Evolutionary conservation across 2,888 invertebrate genomes (phyloP).

Genomic region (Mactromeris polynyma): DNA sequence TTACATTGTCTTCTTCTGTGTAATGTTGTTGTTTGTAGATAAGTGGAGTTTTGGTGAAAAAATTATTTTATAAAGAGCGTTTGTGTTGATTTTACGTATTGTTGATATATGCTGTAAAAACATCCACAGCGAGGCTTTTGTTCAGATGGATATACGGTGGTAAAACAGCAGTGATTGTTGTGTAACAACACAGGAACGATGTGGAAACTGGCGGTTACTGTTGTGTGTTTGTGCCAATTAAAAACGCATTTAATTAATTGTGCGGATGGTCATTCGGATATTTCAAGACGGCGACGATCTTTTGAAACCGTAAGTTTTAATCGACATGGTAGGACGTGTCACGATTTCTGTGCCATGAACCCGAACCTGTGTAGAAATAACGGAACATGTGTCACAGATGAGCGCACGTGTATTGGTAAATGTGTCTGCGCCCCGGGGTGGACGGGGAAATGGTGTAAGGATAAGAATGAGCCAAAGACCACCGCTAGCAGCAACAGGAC

Average conservation of each 20-base stretch:
- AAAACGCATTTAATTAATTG: background rate
- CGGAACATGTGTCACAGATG: slow-evolving; percentile 67
- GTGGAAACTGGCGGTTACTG: background rate
- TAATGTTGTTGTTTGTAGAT: background rate
- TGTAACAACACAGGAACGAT: background rate
- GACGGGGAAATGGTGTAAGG: slow-evolving; percentile 69
- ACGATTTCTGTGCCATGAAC: slow-evolving; percentile 59
- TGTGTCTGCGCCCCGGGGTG: slow-evolving; percentile 68
- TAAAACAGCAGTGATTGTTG: background rate
- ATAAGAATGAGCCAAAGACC: background rate
- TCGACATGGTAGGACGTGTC: slow-evolving; percentile 51
- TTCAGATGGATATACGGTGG: background rate
- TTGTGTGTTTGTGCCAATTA: background rate
- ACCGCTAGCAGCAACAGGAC: background rate
- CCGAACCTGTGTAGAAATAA: slow-evolving; percentile 59
- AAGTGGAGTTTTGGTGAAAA: background rate
- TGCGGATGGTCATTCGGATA: background rate
- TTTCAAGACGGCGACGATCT: background rate
- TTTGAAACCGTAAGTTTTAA: slow-evolving; percentile 16
- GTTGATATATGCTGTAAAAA: background rate
- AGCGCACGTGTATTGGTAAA: slow-evolving; percentile 61
- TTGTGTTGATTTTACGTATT: background rate
- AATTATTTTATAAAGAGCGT: background rate
- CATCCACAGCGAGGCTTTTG: background rate
- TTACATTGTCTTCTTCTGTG: slow-evolving; percentile 6